Conservation (phyloP, 1,140 invertebrate genomes). For the Physella acuta region DNA sequence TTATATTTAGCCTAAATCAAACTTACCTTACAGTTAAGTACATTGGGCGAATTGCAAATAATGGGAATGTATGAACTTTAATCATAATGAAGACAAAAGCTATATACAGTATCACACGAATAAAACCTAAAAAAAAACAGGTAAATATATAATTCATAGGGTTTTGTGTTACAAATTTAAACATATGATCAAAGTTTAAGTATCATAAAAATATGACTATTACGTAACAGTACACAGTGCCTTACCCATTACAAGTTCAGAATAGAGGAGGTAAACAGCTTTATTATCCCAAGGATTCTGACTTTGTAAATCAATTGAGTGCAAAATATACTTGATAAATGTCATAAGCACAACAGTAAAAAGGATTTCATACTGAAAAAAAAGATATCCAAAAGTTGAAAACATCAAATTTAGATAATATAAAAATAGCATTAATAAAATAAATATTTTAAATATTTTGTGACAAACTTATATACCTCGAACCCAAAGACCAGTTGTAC, state of each 20-base stretch:
- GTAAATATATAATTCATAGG: too few species aligned
- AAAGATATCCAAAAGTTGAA: neutral
- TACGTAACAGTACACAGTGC: too few species aligned
- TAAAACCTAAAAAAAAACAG: slow-evolving; percentile 64
- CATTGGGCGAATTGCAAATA: slow-evolving; percentile 98
- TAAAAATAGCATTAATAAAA: neutral
- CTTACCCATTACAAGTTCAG: slow-evolving; percentile 93
- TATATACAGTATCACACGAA: slow-evolving; percentile 88
- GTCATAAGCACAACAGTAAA: slow-evolving; percentile 93
- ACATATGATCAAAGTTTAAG: too few species aligned
- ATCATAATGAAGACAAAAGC: slow-evolving; percentile 96
- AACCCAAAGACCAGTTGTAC: slow-evolving; percentile 99
- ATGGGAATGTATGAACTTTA: slow-evolving; percentile 92
- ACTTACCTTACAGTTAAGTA: slow-evolving; percentile 90
- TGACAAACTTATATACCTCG: slow-evolving; percentile 65
- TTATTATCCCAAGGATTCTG: slow-evolving; percentile 99
- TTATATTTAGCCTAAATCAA: too few species aligned
- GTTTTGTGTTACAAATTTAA: too few species aligned
- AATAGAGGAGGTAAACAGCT: slow-evolving; percentile 94
- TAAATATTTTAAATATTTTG: neutral
- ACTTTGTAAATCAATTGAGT: slow-evolving; percentile 89
- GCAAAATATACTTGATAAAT: slow-evolving; percentile 91
- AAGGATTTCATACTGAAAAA: slow-evolving; percentile 86
- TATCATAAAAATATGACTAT: too few species aligned
- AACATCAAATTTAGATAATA: neutral